A percentile compares a stretch with the other conserved stretches of the same genome.
These are phyloP conservation scores for Archegozetes longisetosus DNA, from an alignment of 1,140 invertebrate species.

Conservation along the genomic window DNA sequence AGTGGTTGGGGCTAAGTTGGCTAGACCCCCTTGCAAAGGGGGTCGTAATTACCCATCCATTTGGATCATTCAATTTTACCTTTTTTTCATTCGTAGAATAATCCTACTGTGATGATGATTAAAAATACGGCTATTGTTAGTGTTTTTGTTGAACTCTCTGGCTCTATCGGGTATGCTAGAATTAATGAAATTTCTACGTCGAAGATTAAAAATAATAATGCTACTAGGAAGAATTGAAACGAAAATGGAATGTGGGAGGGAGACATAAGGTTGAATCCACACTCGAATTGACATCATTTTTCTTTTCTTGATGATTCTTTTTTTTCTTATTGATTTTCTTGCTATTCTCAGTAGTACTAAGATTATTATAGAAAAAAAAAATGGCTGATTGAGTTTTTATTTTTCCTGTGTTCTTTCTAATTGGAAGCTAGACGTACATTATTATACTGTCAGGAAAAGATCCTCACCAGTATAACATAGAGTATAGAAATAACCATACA, in stretches of 20 bases:
- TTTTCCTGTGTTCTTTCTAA: background rate
- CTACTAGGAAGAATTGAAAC: background rate
- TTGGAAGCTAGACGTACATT: background rate
- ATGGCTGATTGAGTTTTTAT: background rate
- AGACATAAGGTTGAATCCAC: background rate
- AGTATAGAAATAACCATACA: slow-evolving; percentile 50
- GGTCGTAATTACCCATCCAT: no score
- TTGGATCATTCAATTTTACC: no score
- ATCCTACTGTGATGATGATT: no score
- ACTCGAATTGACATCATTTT: background rate
- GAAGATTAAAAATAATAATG: background rate
- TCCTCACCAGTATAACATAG: slow-evolving; percentile 48
- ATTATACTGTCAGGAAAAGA: background rate
- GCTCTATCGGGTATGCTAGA: background rate
- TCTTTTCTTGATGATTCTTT: background rate
- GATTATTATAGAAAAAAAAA: background rate
- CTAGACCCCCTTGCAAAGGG: no score
- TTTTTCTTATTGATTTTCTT: background rate
- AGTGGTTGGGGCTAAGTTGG: no score
- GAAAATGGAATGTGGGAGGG: background rate
- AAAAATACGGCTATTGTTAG: no score
- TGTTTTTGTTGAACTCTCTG: no score
- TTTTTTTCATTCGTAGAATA: no score
- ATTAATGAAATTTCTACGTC: background rate
- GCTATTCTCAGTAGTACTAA: background rate